These are phyloP conservation scores for Encarsia formosa DNA, from an alignment of 2,888 invertebrate species.

Conservation along the genomic window DNA sequence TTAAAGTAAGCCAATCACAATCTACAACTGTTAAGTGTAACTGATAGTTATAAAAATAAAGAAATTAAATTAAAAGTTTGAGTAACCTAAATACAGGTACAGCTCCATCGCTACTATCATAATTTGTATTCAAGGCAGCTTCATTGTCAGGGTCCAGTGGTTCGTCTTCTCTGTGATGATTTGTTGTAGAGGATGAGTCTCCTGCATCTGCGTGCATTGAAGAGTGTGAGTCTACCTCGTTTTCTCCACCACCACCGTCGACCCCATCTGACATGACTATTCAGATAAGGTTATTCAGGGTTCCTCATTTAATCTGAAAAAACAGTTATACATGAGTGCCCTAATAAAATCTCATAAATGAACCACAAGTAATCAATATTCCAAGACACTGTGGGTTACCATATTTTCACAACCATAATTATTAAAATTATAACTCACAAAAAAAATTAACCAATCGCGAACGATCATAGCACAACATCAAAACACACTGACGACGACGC, in stretches of 20 bases:
- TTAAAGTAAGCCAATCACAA: background rate
- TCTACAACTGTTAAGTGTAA: background rate
- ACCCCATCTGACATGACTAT: constrained; percentile 50
- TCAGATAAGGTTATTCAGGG: constrained; percentile 38
- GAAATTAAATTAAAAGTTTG: background rate
- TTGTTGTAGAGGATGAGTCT: constrained; percentile 42
- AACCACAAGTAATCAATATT: too few relatives aligned
- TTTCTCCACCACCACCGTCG: constrained; percentile 49
- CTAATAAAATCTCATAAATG: too few relatives aligned
- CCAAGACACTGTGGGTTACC: too few relatives aligned
- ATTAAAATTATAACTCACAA: too few relatives aligned
- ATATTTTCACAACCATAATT: too few relatives aligned
- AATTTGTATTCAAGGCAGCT: constrained; percentile 55
- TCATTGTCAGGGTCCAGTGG: constrained; percentile 54
- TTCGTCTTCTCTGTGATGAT: constrained; percentile 49
- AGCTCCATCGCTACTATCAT: constrained; percentile 57
- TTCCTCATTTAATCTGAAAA: constrained; percentile 37
- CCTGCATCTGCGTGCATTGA: constrained; percentile 44
- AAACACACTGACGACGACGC: too few relatives aligned
- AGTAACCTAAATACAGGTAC: constrained; percentile 49
- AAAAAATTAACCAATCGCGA: too few relatives aligned
- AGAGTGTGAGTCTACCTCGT: constrained; percentile 51
- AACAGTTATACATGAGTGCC: background rate
- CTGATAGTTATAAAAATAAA: constrained; percentile 5
- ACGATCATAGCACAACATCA: too few relatives aligned